Percentiles rank a stretch among this genome's conserved stretches.
phyloP scores from a whole-genome alignment of 2,888 invertebrate genomes.

The Mantis religiosa region DNA sequence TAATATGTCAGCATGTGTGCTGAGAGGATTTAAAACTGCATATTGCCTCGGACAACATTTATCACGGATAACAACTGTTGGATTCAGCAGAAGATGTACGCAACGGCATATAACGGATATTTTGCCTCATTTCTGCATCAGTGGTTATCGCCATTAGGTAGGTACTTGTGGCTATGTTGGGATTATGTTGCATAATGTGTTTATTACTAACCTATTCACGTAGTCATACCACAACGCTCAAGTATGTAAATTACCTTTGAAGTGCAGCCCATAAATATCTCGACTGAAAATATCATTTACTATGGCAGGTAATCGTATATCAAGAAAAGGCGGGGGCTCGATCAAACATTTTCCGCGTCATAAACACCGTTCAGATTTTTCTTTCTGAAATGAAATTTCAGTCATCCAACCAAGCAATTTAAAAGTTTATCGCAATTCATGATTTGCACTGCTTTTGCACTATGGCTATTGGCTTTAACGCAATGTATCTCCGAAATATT shows the following conservation, averaged over 20 bases:
- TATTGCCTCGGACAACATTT: not conserved
- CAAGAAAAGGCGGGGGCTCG: not conserved
- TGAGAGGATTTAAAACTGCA: not conserved
- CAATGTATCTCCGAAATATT: too few species aligned
- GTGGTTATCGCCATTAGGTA: not conserved
- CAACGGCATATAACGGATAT: not conserved
- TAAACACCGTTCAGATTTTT: not conserved
- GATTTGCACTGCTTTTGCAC: too few species aligned
- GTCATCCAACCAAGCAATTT: too few species aligned
- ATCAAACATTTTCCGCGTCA: not conserved
- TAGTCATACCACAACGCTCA: not conserved
- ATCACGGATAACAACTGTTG: not conserved
- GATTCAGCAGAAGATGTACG: not conserved
- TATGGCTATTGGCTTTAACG: too few species aligned
- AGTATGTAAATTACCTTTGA: not conserved
- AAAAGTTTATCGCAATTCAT: too few species aligned
- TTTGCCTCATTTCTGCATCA: not conserved
- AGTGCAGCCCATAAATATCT: not conserved
- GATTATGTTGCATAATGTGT: not conserved
- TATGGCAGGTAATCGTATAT: not conserved
- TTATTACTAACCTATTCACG: not conserved
- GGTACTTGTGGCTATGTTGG: not conserved
- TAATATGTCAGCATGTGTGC: not conserved
- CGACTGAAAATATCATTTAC: not conserved
- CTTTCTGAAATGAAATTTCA: not conserved